A percentile compares a stretch with the other conserved stretches of the same genome.
phyloP scores from a whole-genome alignment of 2,113 vertebrate species.

The Chloebia gouldiae region DNA sequence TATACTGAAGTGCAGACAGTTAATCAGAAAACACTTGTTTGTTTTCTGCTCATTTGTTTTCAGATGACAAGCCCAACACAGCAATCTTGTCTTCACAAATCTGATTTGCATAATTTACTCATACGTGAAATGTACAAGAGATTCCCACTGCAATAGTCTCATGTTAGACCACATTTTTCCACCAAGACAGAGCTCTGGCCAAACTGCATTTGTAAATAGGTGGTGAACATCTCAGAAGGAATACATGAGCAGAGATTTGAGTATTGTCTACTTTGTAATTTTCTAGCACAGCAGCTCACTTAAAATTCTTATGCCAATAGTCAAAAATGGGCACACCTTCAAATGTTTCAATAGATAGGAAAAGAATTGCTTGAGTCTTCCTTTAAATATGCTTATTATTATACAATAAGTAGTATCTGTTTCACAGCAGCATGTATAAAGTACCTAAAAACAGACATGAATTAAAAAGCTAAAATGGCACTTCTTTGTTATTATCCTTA shows the following conservation, averaged over 20 bases:
- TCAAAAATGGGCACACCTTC: neutral
- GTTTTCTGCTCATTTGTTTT: neutral
- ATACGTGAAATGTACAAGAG: neutral
- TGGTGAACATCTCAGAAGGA: neutral
- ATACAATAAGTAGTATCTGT: neutral
- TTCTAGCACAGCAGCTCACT: neutral
- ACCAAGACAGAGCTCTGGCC: neutral
- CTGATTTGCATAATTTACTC: neutral
- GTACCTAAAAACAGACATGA: neutral
- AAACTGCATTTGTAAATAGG: neutral
- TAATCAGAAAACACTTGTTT: neutral
- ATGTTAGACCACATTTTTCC: neutral
- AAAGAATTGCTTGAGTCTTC: neutral
- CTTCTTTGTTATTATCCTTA: constrained; percentile 45
- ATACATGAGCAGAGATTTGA: neutral
- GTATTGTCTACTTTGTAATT: neutral
- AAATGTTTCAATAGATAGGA: neutral
- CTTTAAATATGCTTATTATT: neutral
- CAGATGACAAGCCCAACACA: neutral
- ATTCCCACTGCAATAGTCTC: neutral
- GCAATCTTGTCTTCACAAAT: neutral
- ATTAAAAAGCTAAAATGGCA: constrained; percentile 49
- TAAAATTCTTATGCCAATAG: neutral
- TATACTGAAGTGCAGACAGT: neutral
- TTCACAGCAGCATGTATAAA: constrained; percentile 11